Conservation (phyloP, 2,888 invertebrate species). For the Clepsis dumicolana region DNA sequence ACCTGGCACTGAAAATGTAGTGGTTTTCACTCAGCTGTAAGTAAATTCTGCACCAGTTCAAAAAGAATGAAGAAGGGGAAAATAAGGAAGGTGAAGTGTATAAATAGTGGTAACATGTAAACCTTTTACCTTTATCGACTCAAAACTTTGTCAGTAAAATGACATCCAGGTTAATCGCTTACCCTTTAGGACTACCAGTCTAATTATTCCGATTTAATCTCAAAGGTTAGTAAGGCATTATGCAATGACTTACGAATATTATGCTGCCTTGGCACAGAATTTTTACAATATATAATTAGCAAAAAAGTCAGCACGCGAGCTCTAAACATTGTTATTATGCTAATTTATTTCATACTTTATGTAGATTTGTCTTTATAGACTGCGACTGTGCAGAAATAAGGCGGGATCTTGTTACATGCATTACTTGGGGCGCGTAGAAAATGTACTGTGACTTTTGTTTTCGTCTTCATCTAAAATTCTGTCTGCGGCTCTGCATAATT, state of each 20-base stretch:
- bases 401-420: slow-evolving; percentile 18
- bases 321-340: slow-evolving; percentile 52
- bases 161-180: slow-evolving; percentile 13
- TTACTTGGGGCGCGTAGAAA: not conserved
- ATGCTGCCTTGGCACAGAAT: slow-evolving; percentile 65
- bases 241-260: slow-evolving; percentile 39
- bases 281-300: slow-evolving; percentile 64
- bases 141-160: not conserved
- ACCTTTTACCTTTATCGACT: no score
- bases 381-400: slow-evolving; percentile 10
- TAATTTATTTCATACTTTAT: slow-evolving; percentile 46
- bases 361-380: slow-evolving; percentile 27
- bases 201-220: slow-evolving; percentile 11
- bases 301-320: slow-evolving; percentile 45
- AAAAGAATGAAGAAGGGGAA: no score
- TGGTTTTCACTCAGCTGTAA: no score
- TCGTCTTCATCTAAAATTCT: not conserved
- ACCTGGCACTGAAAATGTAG: no score
- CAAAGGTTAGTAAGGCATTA: slow-evolving; percentile 37
- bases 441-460: not conserved
- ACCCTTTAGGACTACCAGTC: slow-evolving; percentile 7
- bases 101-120: no score
- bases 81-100: no score
- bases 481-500: not conserved
- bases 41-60: no score